Evolutionary conservation across 1,140 invertebrate genomes (phyloP), one percentile per base, ranked within the genome.

Genomic region (Oncopeltus fasciatus): DNA sequence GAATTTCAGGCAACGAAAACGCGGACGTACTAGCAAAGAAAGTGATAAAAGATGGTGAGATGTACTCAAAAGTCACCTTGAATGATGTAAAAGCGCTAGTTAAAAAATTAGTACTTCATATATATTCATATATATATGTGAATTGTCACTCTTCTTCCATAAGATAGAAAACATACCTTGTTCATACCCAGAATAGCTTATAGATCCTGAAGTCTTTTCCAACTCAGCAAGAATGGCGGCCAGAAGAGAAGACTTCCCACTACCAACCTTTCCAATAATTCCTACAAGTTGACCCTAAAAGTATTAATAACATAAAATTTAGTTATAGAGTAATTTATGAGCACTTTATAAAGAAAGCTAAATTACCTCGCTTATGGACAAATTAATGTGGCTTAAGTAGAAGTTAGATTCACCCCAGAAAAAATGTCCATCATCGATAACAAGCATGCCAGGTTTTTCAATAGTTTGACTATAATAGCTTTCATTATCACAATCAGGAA

Each of bases 181-280:
- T 57, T 84, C 74, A 59, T 80, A 73, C 68, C 86, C 79, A 1
- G 74, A 76, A 57, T 85, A 75, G 28, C 78, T 77, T 62, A 89
- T 75, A 26, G 76, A 74, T 2, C 87, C 88, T 60, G 70, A 70
- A 31, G 73, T 68, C 72, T 83, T 85, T 0, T 78, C 70, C 68
- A 90, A 79, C 74, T 92, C 88, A 1, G 81, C 87, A 38, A 90
- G 74, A 29, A 92, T 78, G 11, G 85, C 84, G 59, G 82, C 74
- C 21, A 93, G 71, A 2, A 92, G 71, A 1, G 87, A 81, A 1
- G 85, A 82, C 74, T 92, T 92, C 20, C 89, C 90, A 69, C 84
- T 80, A 5, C 87, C 87, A 24, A 88, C 81, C 64, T 77, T 76
- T 14, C 87, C 87, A 62, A 84, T 80, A 21, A 90, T 72, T 16